Percentiles rank a stretch among this genome's conserved stretches.
Conservation (phyloP, 2,888 invertebrate species). For the Diaperis boleti region DNA sequence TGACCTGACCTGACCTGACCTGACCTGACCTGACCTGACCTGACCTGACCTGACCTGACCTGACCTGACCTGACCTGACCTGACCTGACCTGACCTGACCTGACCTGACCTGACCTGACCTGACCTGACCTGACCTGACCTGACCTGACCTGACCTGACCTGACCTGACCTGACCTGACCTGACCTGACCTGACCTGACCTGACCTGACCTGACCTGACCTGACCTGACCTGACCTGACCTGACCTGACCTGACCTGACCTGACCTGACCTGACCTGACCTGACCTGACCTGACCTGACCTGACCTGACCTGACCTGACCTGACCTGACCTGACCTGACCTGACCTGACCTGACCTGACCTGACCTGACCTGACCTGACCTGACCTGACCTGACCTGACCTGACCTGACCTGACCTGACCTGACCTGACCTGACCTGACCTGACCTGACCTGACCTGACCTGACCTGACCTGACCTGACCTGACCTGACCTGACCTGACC, state of each 20-base stretch:
- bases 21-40: too few species aligned
- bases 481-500: conserved; percentile 5
- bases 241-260: conserved; percentile 5
- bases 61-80: too few species aligned
- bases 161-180: too few species aligned
- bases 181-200: neutral
- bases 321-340: conserved; percentile 5
- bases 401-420: conserved; percentile 5
- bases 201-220: conserved; percentile 5
- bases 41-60: too few species aligned
- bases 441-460: conserved; percentile 5
- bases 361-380: conserved; percentile 5
- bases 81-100: too few species aligned
- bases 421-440: conserved; percentile 5
- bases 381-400: conserved; percentile 5
- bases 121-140: too few species aligned
- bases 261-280: conserved; percentile 5
- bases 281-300: conserved; percentile 5
- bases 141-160: too few species aligned
- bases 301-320: conserved; percentile 5
- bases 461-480: conserved; percentile 5
- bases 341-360: conserved; percentile 5
- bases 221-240: conserved; percentile 5
- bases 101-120: too few species aligned
- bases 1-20: too few species aligned